A percentile compares a stretch with the other conserved stretches of the same genome.
These are phyloP conservation scores for Tragelaphus buxtoni DNA, from an alignment of 2,113 vertebrate species.

Conservation along the genomic window DNA sequence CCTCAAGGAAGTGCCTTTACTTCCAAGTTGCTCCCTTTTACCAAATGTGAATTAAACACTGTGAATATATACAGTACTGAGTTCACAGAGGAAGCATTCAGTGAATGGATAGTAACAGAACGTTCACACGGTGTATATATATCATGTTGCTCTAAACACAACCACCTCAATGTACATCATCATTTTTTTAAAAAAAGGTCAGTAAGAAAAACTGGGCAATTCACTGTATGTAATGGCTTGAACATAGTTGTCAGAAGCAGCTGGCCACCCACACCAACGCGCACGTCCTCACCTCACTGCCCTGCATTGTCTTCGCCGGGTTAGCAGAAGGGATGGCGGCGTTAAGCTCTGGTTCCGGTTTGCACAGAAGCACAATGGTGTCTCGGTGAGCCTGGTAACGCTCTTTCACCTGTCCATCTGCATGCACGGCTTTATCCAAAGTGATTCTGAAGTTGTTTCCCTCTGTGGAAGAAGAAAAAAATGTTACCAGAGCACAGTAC, in stretches of 20 bases:
- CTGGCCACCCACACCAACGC: neutral
- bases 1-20: neutral
- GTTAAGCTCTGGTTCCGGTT: constrained; percentile 90
- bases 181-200: neutral
- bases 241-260: neutral
- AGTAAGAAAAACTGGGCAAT: neutral
- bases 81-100: neutral
- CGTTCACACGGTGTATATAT: neutral
- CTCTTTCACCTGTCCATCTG: constrained; percentile 93
- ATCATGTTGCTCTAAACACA: neutral
- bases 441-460: constrained; percentile 87
- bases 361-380: constrained; percentile 93
- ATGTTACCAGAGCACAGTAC: neutral
- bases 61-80: neutral
- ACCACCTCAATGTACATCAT: neutral
- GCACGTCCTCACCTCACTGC: constrained; percentile 89
- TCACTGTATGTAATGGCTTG: neutral
- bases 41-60: neutral
- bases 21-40: neutral
- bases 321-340: constrained; percentile 97
- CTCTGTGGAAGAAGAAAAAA: constrained; percentile 79
- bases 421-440: constrained; percentile 92
- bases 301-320: constrained; percentile 95
- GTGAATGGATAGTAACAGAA: neutral
- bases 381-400: constrained; percentile 92